A percentile compares a stretch with the other conserved stretches of the same genome.
These are phyloP conservation scores for Gryllus longicercus DNA, from an alignment of 2,888 invertebrate genomes.

Conservation along the genomic window DNA sequence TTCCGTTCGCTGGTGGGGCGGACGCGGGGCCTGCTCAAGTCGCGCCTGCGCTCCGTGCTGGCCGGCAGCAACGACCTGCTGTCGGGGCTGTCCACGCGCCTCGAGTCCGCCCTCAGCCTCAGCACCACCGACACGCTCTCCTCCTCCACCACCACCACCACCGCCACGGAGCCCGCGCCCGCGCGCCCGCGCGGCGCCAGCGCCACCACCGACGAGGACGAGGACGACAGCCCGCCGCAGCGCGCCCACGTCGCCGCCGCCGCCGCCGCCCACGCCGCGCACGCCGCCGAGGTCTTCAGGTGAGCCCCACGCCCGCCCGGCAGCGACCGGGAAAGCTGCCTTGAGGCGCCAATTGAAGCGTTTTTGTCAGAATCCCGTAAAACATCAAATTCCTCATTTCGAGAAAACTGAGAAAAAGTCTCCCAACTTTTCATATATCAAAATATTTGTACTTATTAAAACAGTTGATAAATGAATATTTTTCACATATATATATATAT, in stretches of 20 bases:
- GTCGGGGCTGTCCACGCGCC: constrained; percentile 42
- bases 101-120: constrained; percentile 41
- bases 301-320: constrained; percentile 18
- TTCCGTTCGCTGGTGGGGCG: neutral
- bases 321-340: constrained; percentile 22
- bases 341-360: too few species aligned
- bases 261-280: constrained; percentile 43
- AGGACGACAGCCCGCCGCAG: constrained; percentile 36
- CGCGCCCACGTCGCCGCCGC: constrained; percentile 42
- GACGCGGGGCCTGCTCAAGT: constrained; percentile 34
- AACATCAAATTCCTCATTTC: too few species aligned
- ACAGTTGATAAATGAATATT: too few species aligned
- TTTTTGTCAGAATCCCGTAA: too few species aligned
- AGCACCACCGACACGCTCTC: constrained; percentile 38
- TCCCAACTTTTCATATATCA: too few species aligned
- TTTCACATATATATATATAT: too few species aligned
- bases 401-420: too few species aligned
- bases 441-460: too few species aligned
- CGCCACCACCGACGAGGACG: neutral
- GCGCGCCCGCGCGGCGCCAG: constrained; percentile 25
- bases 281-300: constrained; percentile 38
- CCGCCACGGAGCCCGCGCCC: neutral
- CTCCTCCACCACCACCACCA: constrained; percentile 32
- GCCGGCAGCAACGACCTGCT: constrained; percentile 53
- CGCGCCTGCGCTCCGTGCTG: constrained; percentile 51